Conservation (phyloP, 2,797 vertebrate species). For the Lutjanus campechanus region DNA sequence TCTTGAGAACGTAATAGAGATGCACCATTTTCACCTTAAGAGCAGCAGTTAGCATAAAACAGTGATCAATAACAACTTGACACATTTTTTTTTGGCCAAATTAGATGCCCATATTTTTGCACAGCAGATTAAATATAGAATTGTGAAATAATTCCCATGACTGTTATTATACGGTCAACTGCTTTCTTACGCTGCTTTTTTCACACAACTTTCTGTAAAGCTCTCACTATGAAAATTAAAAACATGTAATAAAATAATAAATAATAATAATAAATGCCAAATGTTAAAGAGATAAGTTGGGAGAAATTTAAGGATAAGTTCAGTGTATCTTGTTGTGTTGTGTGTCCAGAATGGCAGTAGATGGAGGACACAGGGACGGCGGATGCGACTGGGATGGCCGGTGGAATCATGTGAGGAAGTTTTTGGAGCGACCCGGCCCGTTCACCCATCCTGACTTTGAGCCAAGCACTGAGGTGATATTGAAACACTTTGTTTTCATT, state of each 20-base stretch:
- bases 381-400: conserved; percentile 95
- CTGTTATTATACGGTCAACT: neutral
- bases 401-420: conserved; percentile 98
- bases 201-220: neutral
- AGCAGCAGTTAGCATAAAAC: neutral
- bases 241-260: neutral
- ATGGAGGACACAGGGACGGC: conserved; percentile 92
- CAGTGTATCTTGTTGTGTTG: conserved; percentile 71
- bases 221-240: neutral
- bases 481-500: neutral
- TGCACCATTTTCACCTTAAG: neutral
- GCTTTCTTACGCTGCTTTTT: neutral
- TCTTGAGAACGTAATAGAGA: neutral
- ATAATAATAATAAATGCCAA: neutral
- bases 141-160: neutral
- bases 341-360: conserved; percentile 98
- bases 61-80: neutral
- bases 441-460: conserved; percentile 99
- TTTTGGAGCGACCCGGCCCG: conserved; percentile 96
- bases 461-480: conserved; percentile 94
- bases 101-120: neutral
- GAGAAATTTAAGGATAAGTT: conserved; percentile 9
- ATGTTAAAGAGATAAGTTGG: neutral
- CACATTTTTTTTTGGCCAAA: neutral
- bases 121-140: neutral